Conservation (phyloP, 2,888 invertebrate genomes). For the Nymphalis c-album region DNA sequence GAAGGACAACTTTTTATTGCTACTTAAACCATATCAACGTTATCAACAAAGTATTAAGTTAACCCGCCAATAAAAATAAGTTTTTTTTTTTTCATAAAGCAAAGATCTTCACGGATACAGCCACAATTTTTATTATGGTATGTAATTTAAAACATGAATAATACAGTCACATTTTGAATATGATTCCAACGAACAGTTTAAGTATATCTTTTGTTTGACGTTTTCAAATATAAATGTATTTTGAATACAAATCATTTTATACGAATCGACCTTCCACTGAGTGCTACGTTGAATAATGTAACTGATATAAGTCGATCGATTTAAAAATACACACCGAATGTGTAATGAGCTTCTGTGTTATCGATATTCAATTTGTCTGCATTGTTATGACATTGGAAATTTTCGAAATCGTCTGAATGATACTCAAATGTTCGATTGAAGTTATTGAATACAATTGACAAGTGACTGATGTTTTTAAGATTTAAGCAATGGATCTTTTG, state of each 20-base stretch:
- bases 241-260: conserved; percentile 46
- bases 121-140: neutral
- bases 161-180: conserved; percentile 1
- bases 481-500: neutral
- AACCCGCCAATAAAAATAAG: too few relatives aligned
- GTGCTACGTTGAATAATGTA: conserved; percentile 45
- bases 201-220: conserved; percentile 13
- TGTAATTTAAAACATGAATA: neutral
- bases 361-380: conserved; percentile 11
- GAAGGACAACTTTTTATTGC: neutral
- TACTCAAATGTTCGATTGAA: neutral
- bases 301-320: conserved; percentile 37
- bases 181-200: conserved; percentile 7
- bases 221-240: conserved; percentile 31
- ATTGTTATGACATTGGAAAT: conserved; percentile 5
- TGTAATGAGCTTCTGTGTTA: neutral
- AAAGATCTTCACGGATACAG: neutral
- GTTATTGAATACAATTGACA: neutral
- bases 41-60: too few relatives aligned
- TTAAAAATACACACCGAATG: conserved; percentile 32
- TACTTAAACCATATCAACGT: too few relatives aligned
- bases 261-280: conserved; percentile 41
- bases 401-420: conserved; percentile 1
- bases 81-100: too few relatives aligned
- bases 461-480: neutral